Evolutionary conservation across 2,888 invertebrate genomes (phyloP).

Genomic region (Agrochola litura): DNA sequence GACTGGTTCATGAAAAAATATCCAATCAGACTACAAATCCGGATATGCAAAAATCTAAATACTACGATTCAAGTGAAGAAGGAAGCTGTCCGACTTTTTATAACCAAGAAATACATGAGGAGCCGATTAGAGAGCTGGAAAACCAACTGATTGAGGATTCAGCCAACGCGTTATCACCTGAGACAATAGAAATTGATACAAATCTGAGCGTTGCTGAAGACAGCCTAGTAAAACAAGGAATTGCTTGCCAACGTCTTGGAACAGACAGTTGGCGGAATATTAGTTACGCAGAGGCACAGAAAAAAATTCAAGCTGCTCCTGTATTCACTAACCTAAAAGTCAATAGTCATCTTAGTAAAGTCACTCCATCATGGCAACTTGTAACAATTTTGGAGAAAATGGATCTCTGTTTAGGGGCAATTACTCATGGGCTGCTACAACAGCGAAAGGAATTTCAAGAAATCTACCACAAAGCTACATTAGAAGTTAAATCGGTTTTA

Average conservation of each 20-base stretch:
- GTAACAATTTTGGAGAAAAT: constrained; percentile 16
- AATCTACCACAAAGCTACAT: constrained; percentile 17
- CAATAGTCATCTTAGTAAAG: constrained; percentile 4
- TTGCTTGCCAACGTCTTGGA: constrained; percentile 26
- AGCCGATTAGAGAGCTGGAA: no score
- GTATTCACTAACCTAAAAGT: constrained; percentile 21
- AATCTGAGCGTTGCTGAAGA: no score
- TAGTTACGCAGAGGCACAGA: constrained; percentile 1
- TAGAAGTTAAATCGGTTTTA: constrained; percentile 26
- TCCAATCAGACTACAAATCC: background rate
- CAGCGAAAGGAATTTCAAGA: constrained; percentile 32
- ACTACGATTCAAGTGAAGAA: no score
- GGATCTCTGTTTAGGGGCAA: constrained; percentile 14
- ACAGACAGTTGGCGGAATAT: constrained; percentile 30
- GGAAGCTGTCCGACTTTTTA: no score
- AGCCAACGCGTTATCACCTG: no score
- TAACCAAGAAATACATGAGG: no score
- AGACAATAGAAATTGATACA: no score
- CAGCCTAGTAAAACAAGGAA: background rate
- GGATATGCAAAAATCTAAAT: no score
- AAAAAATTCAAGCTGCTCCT: constrained; percentile 12
- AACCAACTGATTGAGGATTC: no score
- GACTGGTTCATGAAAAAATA: background rate
- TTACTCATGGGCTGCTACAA: constrained; percentile 21
- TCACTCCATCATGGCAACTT: constrained; percentile 9